phyloP scores from a whole-genome alignment of 2,888 invertebrate genomes.

The Sesamia inferens region DNA sequence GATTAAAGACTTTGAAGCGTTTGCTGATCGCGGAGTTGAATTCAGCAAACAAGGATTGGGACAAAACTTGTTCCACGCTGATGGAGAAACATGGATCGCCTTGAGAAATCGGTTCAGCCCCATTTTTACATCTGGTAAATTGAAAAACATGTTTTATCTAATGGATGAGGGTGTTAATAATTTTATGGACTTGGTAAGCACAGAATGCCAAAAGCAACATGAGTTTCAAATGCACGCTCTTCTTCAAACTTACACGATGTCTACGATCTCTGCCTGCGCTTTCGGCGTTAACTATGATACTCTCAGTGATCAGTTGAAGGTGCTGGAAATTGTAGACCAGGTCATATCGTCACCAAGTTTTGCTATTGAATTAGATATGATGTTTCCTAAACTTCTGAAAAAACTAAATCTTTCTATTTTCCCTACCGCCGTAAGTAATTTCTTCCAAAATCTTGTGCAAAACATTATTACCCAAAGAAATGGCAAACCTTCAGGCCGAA shows the following conservation, averaged over 20 bases:
- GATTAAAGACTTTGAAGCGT: constrained; percentile 77
- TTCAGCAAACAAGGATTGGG: constrained; percentile 73
- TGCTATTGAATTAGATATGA: constrained; percentile 67
- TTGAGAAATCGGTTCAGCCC: constrained; percentile 75
- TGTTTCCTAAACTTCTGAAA: constrained; percentile 74
- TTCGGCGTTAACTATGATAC: constrained; percentile 72
- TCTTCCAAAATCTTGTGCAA: constrained; percentile 68
- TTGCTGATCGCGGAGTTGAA: constrained; percentile 73
- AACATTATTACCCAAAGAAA: constrained; percentile 69
- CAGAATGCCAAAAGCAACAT: constrained; percentile 40
- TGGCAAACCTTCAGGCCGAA: constrained; percentile 67
- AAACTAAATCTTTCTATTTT: constrained; percentile 66
- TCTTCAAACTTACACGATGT: constrained; percentile 70
- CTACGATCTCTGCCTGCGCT: constrained; percentile 71
- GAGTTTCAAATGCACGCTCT: constrained; percentile 68
- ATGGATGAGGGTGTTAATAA: constrained; percentile 69
- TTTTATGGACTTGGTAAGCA: constrained; percentile 65
- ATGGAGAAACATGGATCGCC: constrained; percentile 74
- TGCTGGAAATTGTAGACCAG: constrained; percentile 55
- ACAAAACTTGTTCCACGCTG: constrained; percentile 74
- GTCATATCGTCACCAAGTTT: constrained; percentile 50
- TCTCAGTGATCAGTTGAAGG: constrained; percentile 52
- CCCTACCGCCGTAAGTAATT: constrained; percentile 61
- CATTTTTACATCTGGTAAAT: constrained; percentile 77
- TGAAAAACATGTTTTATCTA: constrained; percentile 78